Base-by-base conservation (phyloP, 2,797 vertebrate species). In the Halcyon badia region DNA sequence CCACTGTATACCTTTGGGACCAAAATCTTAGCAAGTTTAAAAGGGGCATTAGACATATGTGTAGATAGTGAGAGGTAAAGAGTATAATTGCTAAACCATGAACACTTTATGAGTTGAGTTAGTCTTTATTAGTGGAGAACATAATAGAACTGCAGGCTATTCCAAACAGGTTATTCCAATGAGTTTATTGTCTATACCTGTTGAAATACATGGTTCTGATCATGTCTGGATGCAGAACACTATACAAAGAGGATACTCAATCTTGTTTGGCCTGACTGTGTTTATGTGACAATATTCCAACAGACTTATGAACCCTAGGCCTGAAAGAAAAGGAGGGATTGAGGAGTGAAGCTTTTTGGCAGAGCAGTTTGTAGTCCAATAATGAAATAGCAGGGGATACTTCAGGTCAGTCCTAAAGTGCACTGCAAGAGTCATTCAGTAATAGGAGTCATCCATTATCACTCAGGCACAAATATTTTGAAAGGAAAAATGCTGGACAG, bases 401-500 rank as follows among this genome's bases (percentile, higher is more conserved):
- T 91, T 81, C 83, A 86, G 65, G 66, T 86, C 87, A 88, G 85
- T 82, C 85, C 90, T 94, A 76, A 91, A 89, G 57, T 39, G 64
- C 57, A 42, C 56, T 56, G 68, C 73, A 89, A 83, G 84, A 92
- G 71, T 51, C 83, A 89, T 71, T 52, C 85, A 93, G 89, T 89
- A 90, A 93, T 93, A 94, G 94, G 76, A 89, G 58, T 92, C 69
- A 92, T 78, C 82, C 83, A 94, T 75, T 87, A 68, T 87, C 84
- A 93, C 68, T 48, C 71, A 90, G 89, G 89, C 87, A 95, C 87
- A 97, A 91, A 91, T 91, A 93, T 60, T 85, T 94, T 97, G 60
- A 93, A 91, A 79, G 75, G 62, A 87, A 93, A 91, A 64, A 89
- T 61, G 90, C 31, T 64, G 66, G 65, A 70, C 58, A 87, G 60